Evolutionary conservation across 1,140 invertebrate genomes (phyloP).

Genomic region (Frieseomelitta varia): DNA sequence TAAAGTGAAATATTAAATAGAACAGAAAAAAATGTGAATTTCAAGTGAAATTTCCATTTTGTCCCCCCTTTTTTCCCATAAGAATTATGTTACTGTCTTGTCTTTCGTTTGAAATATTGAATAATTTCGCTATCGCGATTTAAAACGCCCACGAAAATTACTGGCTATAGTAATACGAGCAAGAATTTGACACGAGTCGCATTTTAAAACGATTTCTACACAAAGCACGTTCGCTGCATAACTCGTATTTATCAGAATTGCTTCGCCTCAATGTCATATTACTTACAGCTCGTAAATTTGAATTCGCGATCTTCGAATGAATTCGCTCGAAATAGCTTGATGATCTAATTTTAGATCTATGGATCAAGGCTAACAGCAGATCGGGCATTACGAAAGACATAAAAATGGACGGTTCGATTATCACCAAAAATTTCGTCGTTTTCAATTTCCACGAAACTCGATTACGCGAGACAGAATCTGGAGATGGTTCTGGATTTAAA

Average conservation of each 20-base stretch:
- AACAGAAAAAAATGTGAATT: too few species aligned
- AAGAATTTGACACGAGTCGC: too few species aligned
- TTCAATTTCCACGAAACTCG: background rate
- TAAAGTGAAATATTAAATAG: background rate
- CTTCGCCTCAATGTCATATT: background rate
- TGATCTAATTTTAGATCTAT: constrained; percentile 5
- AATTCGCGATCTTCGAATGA: constrained; percentile 1
- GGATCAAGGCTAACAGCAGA: background rate
- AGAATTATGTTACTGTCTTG: background rate
- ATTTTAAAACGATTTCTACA: background rate
- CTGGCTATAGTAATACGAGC: too few species aligned
- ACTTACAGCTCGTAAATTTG: constrained; percentile 10
- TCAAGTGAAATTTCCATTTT: too few species aligned
- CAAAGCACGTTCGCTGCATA: too few species aligned
- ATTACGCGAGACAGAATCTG: background rate
- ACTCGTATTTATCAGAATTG: background rate
- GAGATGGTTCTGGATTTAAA: constrained; percentile 18
- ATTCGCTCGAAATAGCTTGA: background rate
- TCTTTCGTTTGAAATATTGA: background rate
- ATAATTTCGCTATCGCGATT: background rate
- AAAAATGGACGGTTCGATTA: background rate
- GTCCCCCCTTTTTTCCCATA: too few species aligned
- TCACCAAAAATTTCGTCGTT: background rate
- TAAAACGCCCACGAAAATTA: too few species aligned
- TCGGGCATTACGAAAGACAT: background rate